Evolutionary conservation across 2,113 vertebrate species (phyloP).

Genomic region (Chrysochloris asiatica): DNA sequence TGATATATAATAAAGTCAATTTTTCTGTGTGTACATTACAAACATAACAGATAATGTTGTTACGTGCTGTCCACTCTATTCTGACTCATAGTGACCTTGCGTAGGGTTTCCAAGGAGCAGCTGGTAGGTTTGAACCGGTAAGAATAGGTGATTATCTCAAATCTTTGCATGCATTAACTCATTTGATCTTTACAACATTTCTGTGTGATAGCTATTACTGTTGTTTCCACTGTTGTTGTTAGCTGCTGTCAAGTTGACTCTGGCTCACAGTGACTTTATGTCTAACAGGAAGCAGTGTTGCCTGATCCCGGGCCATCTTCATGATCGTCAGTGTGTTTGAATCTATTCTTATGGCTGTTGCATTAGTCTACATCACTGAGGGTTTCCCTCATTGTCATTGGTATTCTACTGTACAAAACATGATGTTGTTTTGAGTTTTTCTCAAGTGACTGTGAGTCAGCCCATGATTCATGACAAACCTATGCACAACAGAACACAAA

Average conservation of each 20-base stretch:
- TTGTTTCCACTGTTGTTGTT: neutral
- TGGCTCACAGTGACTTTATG: neutral
- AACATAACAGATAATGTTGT: neutral
- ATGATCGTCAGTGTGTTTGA: neutral
- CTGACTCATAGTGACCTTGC: too few relatives aligned
- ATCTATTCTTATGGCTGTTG: neutral
- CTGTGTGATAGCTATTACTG: neutral
- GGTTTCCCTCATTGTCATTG: neutral
- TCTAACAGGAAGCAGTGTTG: neutral
- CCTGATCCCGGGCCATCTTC: neutral
- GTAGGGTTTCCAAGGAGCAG: too few relatives aligned
- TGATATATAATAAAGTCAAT: neutral
- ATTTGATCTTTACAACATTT: neutral
- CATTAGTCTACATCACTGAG: neutral
- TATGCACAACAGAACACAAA: neutral
- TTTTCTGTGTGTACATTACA: constrained; percentile 1
- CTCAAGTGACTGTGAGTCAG: neutral
- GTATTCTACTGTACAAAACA: neutral
- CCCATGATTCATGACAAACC: neutral
- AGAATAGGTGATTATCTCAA: neutral
- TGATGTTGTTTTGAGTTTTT: neutral
- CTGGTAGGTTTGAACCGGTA: too few relatives aligned
- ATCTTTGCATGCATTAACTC: neutral
- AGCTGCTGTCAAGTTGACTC: neutral
- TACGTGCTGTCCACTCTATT: too few relatives aligned